Evolutionary conservation across 2,797 vertebrate species (phyloP), one percentile per base, ranked within the genome.

Genomic region (Melanotaenia pygmaea): DNA sequence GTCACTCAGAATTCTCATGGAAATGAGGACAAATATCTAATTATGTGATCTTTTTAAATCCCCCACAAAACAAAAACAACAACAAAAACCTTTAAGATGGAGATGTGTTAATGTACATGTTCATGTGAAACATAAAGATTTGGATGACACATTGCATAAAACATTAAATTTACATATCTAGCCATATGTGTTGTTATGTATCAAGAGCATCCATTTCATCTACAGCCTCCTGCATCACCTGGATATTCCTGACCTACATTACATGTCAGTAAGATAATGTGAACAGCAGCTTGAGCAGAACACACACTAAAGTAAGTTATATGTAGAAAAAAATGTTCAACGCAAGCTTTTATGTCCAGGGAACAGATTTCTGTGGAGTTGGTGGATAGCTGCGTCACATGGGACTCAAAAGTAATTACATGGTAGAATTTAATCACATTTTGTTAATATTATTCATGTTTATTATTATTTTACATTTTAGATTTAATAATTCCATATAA

Each of bases 381-480:
- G 59, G 81, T 71, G 37, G 67, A 43, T 51, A 68, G 59, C 70
- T 67, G 56, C n/a, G 50, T 47, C 51, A 70, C 53, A 56, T 20
- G 38, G 59, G 75, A 58, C 1, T 72, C 57, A 20, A 12, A 62
- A 72, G 62, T 67, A 68, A 69, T 26, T 3, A 16, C 54, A 56
- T 51, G 10, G 40, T 22, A 37, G 73, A 60, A 34, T 70, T 64
- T 76, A 64, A 86, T 79, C 87, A 81, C 24, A 67, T 10, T 16
- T 34, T 2, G 37, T 35, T 7, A 9, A 40, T 6, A 45, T 20
- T 51, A 22, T 51, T 51, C 4, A 0, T 4, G 1, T 3, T 64
- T 47, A 4, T 40, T 40, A 13, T 64, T 22, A 67, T 43, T 10
- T 82, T 70, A 30, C 30, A 75, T 22, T 50, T 50, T 50, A 10